These are phyloP conservation scores for Scolopax rusticola DNA, from an alignment of 2,797 vertebrate genomes.

Conservation along the genomic window DNA sequence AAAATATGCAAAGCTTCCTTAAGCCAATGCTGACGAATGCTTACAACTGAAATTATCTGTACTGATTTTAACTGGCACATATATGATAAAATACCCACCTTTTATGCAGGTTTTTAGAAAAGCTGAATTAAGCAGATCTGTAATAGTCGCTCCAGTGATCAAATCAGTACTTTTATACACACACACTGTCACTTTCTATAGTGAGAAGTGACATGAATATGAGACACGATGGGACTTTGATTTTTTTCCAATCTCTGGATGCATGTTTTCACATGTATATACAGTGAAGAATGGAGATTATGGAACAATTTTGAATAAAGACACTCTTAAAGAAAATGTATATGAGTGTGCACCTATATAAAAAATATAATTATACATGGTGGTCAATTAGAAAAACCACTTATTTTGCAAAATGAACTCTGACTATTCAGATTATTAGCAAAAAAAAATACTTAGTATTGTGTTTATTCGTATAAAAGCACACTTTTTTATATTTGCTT, in stretches of 20 bases:
- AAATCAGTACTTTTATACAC: neutral
- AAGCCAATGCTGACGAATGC: neutral
- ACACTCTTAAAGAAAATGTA: neutral
- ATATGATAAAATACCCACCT: neutral
- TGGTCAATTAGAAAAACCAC: conserved; percentile 21
- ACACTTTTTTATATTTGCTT: neutral
- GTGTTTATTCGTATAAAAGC: neutral
- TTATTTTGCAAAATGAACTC: conserved; percentile 23
- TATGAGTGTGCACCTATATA: neutral
- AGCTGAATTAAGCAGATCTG: neutral
- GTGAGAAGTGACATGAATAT: neutral
- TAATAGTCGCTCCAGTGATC: neutral
- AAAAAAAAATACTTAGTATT: neutral
- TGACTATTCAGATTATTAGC: neutral
- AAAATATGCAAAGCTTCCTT: neutral
- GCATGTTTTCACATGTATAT: neutral
- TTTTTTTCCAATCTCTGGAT: neutral
- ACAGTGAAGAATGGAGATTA: neutral
- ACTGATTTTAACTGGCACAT: rapidly evolving
- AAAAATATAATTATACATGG: neutral
- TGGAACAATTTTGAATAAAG: neutral
- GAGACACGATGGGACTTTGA: neutral
- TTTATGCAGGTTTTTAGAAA: neutral
- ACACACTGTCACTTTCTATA: neutral
- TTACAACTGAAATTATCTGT: neutral